Evolutionary conservation across 2,113 vertebrate genomes (phyloP).

Genomic region (Pimephales promelas): DNA sequence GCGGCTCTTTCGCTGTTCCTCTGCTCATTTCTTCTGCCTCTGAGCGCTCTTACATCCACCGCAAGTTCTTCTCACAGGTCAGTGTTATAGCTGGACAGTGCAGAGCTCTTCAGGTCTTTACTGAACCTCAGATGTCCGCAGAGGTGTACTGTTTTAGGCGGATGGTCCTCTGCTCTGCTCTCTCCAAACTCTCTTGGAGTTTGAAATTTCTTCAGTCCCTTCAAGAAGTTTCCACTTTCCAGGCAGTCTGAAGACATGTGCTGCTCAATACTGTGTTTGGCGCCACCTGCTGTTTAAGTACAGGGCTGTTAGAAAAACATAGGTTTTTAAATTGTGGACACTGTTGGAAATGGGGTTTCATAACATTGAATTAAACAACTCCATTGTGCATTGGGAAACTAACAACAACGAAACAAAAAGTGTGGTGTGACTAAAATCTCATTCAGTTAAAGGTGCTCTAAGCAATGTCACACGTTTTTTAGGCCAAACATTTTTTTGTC

Average conservation of each 20-base stretch:
- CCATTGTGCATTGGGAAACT: too few species aligned
- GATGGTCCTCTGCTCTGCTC: constrained; percentile 31
- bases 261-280: constrained; percentile 54
- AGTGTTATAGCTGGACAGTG: not conserved
- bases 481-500: too few species aligned
- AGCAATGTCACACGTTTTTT: too few species aligned
- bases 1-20: constrained; percentile 61
- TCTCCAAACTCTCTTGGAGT: constrained; percentile 39
- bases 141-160: not conserved
- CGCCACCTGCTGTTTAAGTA: constrained; percentile 68
- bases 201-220: constrained; percentile 27
- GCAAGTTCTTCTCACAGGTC: constrained; percentile 32
- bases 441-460: too few species aligned
- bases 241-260: constrained; percentile 59
- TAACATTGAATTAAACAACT: too few species aligned
- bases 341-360: too few species aligned
- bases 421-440: too few species aligned
- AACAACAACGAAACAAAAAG: too few species aligned
- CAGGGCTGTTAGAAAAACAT: not conserved
- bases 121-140: constrained; percentile 26
- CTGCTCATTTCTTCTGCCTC: constrained; percentile 72
- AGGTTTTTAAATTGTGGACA: too few species aligned
- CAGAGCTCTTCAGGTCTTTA: constrained; percentile 9
- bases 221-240: constrained; percentile 51
- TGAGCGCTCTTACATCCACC: constrained; percentile 72